These are phyloP conservation scores for Urocitellus parryii DNA, from an alignment of 2,113 vertebrate genomes.

Conservation along the genomic window DNA sequence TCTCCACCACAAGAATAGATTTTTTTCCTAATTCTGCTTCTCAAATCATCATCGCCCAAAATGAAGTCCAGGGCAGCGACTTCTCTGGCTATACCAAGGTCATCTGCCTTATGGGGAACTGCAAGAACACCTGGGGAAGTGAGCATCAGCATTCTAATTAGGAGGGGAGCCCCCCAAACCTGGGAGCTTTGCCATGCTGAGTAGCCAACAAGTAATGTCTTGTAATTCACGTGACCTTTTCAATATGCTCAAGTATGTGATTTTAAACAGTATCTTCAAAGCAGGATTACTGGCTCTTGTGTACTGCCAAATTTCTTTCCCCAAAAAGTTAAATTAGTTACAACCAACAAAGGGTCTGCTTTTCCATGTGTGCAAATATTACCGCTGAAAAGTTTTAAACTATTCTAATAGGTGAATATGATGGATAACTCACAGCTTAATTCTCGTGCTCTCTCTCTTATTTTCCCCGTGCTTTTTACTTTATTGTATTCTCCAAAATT, in stretches of 20 bases:
- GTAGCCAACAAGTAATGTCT: background rate
- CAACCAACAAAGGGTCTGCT: background rate
- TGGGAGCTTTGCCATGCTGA: background rate
- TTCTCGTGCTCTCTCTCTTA: background rate
- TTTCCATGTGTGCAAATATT: background rate
- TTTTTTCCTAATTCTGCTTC: background rate
- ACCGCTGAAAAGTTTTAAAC: background rate
- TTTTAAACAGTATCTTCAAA: background rate
- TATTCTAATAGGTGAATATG: background rate
- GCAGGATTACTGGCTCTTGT: background rate
- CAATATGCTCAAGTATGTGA: background rate
- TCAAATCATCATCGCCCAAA: background rate
- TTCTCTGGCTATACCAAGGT: background rate
- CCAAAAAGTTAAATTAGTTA: background rate
- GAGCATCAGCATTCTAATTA: background rate
- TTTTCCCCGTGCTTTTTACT: background rate
- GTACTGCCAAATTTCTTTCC: background rate
- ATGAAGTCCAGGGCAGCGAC: background rate
- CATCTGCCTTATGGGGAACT: background rate
- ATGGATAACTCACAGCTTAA: background rate
- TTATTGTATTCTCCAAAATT: constrained; percentile 30
- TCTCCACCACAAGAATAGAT: background rate
- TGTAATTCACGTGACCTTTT: background rate
- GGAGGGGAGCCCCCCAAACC: background rate
- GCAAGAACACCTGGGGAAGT: background rate